phyloP scores from a whole-genome alignment of 2,888 invertebrate genomes.

The Hirtodrosophila histrioides region DNA sequence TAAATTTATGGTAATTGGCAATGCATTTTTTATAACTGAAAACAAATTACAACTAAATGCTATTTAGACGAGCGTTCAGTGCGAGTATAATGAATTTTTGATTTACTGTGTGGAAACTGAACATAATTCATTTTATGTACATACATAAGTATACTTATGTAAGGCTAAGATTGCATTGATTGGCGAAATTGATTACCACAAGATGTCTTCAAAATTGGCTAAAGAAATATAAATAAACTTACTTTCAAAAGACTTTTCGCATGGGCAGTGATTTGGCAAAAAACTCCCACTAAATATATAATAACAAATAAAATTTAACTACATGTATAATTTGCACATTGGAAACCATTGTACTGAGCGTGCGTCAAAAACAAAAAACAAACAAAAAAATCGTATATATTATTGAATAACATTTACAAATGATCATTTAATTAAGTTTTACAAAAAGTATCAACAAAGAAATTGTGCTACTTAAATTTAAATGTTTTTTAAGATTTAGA shows the following conservation, averaged over 20 bases:
- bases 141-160: slow-evolving; percentile 18
- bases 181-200: slow-evolving; percentile 60
- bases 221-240: slow-evolving; percentile 44
- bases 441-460: slow-evolving; percentile 18
- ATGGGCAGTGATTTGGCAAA: slow-evolving; percentile 59
- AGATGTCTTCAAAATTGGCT: slow-evolving; percentile 80
- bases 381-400: slow-evolving; percentile 31
- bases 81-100: slow-evolving; percentile 35
- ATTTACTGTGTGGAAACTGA: slow-evolving; percentile 20
- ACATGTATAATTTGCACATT: slow-evolving; percentile 44
- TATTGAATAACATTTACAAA: slow-evolving; percentile 52
- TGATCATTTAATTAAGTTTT: slow-evolving; percentile 57
- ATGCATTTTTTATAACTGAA: slow-evolving; percentile 57
- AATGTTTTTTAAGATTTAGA: slow-evolving; percentile 62
- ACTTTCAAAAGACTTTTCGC: slow-evolving; percentile 75
- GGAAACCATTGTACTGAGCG: slow-evolving; percentile 62
- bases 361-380: slow-evolving; percentile 70
- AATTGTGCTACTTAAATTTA: slow-evolving; percentile 52
- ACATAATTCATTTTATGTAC: slow-evolving; percentile 11
- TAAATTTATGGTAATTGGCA: slow-evolving; percentile 71
- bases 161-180: slow-evolving; percentile 39
- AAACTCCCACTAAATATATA: slow-evolving; percentile 32
- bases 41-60: slow-evolving; percentile 9
- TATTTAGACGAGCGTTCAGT: slow-evolving; percentile 46
- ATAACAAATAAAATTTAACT: slow-evolving; percentile 17